Evolutionary conservation across 2,888 invertebrate species (phyloP).

Genomic region (Hemistola chrysoprasaria): DNA sequence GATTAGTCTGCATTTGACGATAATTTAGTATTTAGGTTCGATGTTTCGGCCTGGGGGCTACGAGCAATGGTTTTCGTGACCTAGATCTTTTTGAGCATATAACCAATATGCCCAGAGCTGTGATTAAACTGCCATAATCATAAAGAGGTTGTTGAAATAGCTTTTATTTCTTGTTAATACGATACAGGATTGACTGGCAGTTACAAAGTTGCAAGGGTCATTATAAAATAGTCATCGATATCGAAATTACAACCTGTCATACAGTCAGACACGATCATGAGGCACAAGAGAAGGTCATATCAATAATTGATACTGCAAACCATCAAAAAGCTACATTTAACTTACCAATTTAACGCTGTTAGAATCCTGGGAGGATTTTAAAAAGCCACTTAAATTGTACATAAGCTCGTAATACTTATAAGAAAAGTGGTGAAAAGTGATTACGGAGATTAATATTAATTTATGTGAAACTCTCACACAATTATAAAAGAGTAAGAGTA

Average conservation of each 20-base stretch:
- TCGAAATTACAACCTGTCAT: conserved; percentile 77
- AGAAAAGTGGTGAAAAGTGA: too few relatives aligned
- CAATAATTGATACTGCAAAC: conserved; percentile 50
- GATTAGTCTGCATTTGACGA: conserved; percentile 66
- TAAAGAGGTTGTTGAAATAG: conserved; percentile 26
- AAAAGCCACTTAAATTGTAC: neutral
- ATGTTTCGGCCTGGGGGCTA: conserved; percentile 66
- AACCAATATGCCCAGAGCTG: conserved; percentile 45
- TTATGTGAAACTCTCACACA: too few relatives aligned
- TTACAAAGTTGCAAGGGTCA: conserved; percentile 32
- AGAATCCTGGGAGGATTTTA: conserved; percentile 1
- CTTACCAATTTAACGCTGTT: too few relatives aligned
- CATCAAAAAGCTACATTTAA: conserved; percentile 30
- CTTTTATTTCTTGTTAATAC: conserved; percentile 31
- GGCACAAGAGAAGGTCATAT: conserved; percentile 65
- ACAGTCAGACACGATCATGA: conserved; percentile 66
- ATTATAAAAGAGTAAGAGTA: too few relatives aligned
- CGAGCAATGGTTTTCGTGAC: conserved; percentile 74
- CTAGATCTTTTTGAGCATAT: conserved; percentile 70
- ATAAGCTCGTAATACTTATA: too few relatives aligned
- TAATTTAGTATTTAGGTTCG: conserved; percentile 74
- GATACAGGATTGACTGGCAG: conserved; percentile 33
- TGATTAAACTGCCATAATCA: conserved; percentile 30
- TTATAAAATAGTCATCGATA: conserved; percentile 45
- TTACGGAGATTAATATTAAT: too few relatives aligned